phyloP scores from a whole-genome alignment of 2,888 invertebrate genomes.

The Pseudococcus jackbeardsleyi region DNA sequence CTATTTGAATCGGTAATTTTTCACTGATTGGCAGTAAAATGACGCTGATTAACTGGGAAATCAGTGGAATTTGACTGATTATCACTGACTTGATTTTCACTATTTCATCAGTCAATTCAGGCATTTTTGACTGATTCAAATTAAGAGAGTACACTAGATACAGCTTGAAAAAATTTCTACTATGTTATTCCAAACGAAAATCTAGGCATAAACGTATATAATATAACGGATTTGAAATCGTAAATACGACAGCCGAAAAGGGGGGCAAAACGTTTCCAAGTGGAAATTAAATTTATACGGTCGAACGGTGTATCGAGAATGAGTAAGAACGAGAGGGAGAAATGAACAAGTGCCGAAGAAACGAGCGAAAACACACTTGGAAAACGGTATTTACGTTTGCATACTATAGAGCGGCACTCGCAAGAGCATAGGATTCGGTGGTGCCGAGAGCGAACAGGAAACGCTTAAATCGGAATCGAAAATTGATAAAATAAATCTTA shows the following conservation, averaged over 20 bases:
- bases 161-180: not conserved
- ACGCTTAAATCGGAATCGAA: constrained; percentile 50
- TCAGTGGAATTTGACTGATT: no score
- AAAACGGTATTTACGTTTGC: not conserved
- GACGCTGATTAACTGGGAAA: no score
- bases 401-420: not conserved
- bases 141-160: no score
- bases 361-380: not conserved
- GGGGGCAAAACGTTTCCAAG: not conserved
- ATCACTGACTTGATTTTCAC: no score
- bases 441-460: not conserved
- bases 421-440: no score
- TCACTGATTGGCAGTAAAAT: no score
- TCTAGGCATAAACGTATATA: not conserved
- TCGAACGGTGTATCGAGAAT: not conserved
- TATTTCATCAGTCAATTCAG: no score
- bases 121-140: no score
- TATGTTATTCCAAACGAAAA: not conserved
- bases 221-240: not conserved
- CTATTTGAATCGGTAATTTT: no score
- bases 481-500: constrained; percentile 55
- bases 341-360: not conserved
- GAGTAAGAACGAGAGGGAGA: not conserved
- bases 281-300: constrained; percentile 5
- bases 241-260: not conserved